phyloP scores from a whole-genome alignment of 2,113 vertebrate genomes.

The Cryptomyrus ogoouensis region DNA sequence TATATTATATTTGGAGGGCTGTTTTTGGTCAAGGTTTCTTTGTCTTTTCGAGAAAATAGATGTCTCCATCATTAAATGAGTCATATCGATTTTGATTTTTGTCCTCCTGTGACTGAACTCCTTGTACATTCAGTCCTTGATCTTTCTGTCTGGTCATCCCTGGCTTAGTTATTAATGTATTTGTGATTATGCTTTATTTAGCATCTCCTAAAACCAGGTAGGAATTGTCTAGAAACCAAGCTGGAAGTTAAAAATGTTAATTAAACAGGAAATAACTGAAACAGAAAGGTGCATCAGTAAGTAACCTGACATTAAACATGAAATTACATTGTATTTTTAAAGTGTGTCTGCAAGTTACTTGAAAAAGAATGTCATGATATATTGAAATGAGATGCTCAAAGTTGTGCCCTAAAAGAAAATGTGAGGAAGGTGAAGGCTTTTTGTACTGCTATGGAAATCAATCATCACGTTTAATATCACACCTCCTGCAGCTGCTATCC shows the following conservation, averaged over 20 bases:
- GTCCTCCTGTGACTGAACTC: neutral
- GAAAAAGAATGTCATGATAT: neutral
- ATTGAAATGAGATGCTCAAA: neutral
- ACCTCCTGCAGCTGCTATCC: neutral
- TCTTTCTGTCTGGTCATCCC: neutral
- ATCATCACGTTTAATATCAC: neutral
- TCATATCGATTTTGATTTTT: neutral
- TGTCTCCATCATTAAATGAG: neutral
- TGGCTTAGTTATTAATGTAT: neutral
- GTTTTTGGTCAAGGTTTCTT: neutral
- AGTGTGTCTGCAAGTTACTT: neutral
- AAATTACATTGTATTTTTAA: neutral
- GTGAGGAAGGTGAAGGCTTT: neutral
- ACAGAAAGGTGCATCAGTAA: neutral
- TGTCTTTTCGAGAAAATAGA: neutral
- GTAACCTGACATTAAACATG: neutral
- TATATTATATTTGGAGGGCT: neutral
- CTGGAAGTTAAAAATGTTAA: neutral
- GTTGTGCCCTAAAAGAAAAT: neutral
- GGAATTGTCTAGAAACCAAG: neutral
- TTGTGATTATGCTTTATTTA: neutral
- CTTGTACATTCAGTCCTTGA: neutral
- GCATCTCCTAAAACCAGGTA: neutral
- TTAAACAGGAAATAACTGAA: neutral
- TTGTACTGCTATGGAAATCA: neutral